Evolutionary conservation across 2,113 vertebrate genomes (phyloP).

Genomic region (Sakesphorus luctuosus): DNA sequence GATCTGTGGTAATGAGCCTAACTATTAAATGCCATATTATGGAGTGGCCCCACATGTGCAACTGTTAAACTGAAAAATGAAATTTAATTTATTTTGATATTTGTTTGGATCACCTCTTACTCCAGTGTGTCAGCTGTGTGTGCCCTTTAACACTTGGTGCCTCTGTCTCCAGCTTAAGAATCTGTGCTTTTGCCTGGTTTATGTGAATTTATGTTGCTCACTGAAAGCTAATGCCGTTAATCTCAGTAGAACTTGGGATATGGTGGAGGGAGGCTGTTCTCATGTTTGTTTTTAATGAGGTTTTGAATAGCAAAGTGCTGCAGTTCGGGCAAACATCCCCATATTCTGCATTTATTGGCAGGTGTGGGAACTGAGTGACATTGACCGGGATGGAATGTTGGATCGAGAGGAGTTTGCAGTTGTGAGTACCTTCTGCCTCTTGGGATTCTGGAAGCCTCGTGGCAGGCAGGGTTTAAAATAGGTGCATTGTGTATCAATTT

Average conservation of each 20-base stretch:
- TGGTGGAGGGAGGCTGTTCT: background rate
- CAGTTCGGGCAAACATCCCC: background rate
- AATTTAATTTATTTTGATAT: background rate
- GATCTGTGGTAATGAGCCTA: background rate
- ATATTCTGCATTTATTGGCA: conserved; percentile 61
- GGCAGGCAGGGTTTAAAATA: background rate
- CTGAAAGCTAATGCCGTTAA: background rate
- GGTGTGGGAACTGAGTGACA: conserved; percentile 98
- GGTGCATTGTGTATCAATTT: background rate
- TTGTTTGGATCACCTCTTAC: background rate
- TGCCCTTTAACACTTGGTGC: background rate
- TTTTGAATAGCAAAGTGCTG: background rate
- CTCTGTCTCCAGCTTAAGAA: background rate
- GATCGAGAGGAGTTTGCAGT: conserved; percentile 98
- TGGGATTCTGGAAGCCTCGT: background rate
- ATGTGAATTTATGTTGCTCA: background rate
- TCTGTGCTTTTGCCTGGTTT: background rate
- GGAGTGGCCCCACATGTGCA: background rate
- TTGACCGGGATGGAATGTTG: conserved; percentile 96
- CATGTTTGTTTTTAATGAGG: background rate
- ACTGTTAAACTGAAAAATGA: background rate
- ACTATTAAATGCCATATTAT: background rate
- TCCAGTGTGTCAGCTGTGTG: background rate
- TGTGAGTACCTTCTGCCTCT: conserved; percentile 80
- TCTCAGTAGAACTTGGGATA: background rate